These are phyloP conservation scores for Anseranas semipalmata DNA, from an alignment of 2,113 vertebrate species.

Conservation along the genomic window DNA sequence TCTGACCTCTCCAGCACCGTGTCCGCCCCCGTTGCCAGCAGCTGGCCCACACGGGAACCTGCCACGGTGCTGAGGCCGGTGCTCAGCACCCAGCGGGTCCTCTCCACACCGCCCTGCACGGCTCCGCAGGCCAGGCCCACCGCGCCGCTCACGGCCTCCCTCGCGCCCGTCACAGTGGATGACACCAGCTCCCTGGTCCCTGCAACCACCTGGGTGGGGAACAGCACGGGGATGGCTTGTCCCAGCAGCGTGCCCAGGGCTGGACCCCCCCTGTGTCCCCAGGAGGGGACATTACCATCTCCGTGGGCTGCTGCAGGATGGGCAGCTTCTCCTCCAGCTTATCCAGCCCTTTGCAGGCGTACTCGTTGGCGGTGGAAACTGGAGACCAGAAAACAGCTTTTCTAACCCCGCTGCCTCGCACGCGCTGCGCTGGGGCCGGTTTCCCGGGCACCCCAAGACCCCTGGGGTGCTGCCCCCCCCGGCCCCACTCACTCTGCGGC, in stretches of 20 bases:
- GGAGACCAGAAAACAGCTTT: neutral
- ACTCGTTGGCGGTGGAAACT: slow-evolving; percentile 74
- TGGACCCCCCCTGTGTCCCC: rapidly evolving
- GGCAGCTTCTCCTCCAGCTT: slow-evolving; percentile 88
- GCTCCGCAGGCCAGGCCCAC: slow-evolving; percentile 65
- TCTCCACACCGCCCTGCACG: slow-evolving; percentile 77
- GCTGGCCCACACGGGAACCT: slow-evolving; percentile 77
- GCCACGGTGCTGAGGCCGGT: slow-evolving; percentile 74
- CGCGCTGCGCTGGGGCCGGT: neutral
- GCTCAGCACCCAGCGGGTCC: slow-evolving; percentile 79
- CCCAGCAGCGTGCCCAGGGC: rapidly evolving
- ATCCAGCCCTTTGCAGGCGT: neutral
- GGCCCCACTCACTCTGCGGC: slow-evolving; percentile 84
- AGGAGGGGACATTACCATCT: slow-evolving; percentile 75
- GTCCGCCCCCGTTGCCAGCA: slow-evolving; percentile 83
- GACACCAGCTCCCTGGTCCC: slow-evolving; percentile 81
- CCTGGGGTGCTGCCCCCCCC: neutral
- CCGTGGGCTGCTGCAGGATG: slow-evolving; percentile 86
- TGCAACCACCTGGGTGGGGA: slow-evolving; percentile 80
- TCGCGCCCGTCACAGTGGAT: slow-evolving; percentile 68
- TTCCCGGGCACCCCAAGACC: too few species aligned
- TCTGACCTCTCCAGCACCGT: slow-evolving; percentile 81
- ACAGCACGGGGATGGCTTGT: rapidly evolving
- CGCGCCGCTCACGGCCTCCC: slow-evolving; percentile 26
- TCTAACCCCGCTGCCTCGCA: neutral